Base-by-base conservation (phyloP, 37 sponge, comb jelly and placozoan genomes). In the Ianthella basta region DNA sequence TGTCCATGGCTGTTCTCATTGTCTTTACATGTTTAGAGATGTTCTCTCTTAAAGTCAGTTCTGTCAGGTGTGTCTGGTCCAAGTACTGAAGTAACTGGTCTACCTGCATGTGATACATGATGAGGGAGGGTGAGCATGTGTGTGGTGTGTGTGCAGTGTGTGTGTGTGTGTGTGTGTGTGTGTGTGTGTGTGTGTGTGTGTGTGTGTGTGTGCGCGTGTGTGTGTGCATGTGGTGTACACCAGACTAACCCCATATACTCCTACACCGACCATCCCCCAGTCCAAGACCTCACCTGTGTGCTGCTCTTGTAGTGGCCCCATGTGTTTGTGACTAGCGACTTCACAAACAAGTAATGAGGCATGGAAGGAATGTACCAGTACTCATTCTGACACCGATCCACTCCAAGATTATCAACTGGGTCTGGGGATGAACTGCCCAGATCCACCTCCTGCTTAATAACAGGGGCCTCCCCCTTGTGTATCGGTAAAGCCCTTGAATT, bases 221-320 rank as follows among this genome's bases (percentile, higher is more conserved):
- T 75, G 78, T 75, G 78, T 75, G 50, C 36, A 39, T 75, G 78
- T 75, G 50, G n/a, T n/a, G n/a, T n/a, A n/a, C n/a, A n/a, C n/a
- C n/a, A n/a, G n/a, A n/a, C n/a, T n/a, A n/a, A n/a, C n/a, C n/a
- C n/a, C n/a, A n/a, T n/a, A n/a, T n/a, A n/a, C n/a, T n/a, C n/a
- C n/a, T n/a, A n/a, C n/a, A n/a, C n/a, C n/a, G n/a, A n/a, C n/a
- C n/a, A n/a, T n/a, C n/a, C n/a, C n/a, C n/a, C n/a, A n/a, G 50
- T 44, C 3, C 50, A 3, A 44, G 6, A 10, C 6, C 63, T 61
- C 34, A 69, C 70, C 70, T 85, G 64, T 38, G 64, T 50, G 44
- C 24, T 19, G 75, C 56, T 35, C 21, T 15, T 72, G 73, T 55
- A 40, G 73, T 25, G 24, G 18, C 21, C 24, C 35, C 59, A 80